These are phyloP conservation scores for Pristionchus pacificus DNA, from an alignment of 1,140 invertebrate species.

Conservation along the genomic window DNA sequence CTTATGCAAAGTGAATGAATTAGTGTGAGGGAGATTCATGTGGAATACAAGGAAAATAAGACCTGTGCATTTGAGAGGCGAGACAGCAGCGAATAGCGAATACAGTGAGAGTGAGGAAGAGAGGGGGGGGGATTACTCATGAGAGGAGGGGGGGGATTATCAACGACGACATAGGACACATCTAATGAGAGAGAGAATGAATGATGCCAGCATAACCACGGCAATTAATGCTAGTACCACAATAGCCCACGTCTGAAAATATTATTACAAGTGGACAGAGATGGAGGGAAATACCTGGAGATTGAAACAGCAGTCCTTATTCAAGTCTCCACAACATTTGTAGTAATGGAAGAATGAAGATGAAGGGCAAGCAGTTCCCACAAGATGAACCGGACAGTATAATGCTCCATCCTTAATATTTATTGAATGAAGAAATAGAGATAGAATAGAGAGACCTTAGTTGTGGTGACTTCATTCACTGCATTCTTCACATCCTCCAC, in stretches of 20 bases:
- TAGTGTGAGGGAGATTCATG: not conserved
- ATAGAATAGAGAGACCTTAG: slow-evolving; percentile 7
- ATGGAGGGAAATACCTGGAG: slow-evolving; percentile 25
- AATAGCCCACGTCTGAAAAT: slow-evolving; percentile 34
- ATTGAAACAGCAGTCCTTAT: slow-evolving; percentile 39
- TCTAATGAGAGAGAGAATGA: slow-evolving; percentile 32
- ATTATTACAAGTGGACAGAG: not conserved
- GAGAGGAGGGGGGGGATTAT: not conserved
- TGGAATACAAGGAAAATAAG: not conserved
- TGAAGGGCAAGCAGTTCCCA: slow-evolving; percentile 32
- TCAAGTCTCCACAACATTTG: slow-evolving; percentile 36
- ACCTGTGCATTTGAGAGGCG: not conserved
- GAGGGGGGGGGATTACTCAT: too few relatives aligned
- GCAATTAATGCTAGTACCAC: slow-evolving; percentile 31
- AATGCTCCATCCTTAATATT: slow-evolving; percentile 26
- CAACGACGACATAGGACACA: slow-evolving; percentile 35
- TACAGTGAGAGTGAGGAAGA: not conserved
- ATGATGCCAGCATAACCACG: slow-evolving; percentile 29
- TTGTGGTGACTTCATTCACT: slow-evolving; percentile 22
- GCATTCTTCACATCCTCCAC: slow-evolving; percentile 19
- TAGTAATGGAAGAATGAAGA: slow-evolving; percentile 35
- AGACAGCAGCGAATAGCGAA: not conserved
- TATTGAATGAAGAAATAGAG: not conserved
- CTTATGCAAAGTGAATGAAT: too few relatives aligned
- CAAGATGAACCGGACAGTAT: slow-evolving; percentile 29